phyloP scores from a whole-genome alignment of 2,888 invertebrate genomes.

The Lathronympha strigana region DNA sequence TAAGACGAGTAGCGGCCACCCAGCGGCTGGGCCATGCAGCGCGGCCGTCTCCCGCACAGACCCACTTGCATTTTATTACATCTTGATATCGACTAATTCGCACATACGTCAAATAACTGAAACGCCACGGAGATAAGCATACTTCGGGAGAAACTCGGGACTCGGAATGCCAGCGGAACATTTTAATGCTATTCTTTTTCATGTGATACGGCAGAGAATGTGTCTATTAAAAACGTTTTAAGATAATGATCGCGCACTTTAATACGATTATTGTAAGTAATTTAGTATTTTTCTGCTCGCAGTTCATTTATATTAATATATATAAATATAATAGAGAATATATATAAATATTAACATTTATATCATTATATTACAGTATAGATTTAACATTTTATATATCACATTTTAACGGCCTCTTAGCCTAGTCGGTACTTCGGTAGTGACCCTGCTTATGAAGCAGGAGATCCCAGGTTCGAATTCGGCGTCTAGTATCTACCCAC shows the following conservation, averaged over 20 bases:
- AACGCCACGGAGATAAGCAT: slow-evolving; percentile 54
- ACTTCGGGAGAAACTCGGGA: slow-evolving; percentile 47
- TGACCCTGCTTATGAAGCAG: no score
- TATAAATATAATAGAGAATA: background rate
- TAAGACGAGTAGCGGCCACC: slow-evolving; percentile 84
- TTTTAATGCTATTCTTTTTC: slow-evolving; percentile 39
- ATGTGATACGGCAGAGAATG: slow-evolving; percentile 22
- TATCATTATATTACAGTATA: no score
- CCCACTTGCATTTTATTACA: slow-evolving; percentile 78
- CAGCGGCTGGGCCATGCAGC: slow-evolving; percentile 51
- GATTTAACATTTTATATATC: no score
- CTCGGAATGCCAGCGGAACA: slow-evolving; percentile 58
- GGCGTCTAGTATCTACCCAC: no score
- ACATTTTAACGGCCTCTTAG: no score
- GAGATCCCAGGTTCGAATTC: no score
- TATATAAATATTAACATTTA: background rate
- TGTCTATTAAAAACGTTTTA: slow-evolving; percentile 32
- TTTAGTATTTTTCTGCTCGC: slow-evolving; percentile 20
- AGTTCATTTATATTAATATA: slow-evolving; percentile 15
- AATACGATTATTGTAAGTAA: slow-evolving; percentile 14
- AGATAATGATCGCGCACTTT: slow-evolving; percentile 26
- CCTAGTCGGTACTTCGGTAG: no score
- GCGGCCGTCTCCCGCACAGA: slow-evolving; percentile 56
- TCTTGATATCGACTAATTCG: slow-evolving; percentile 78
- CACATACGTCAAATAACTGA: slow-evolving; percentile 78